Evolutionary conservation across 1,140 invertebrate genomes (phyloP).

Genomic region (Euura lappo): DNA sequence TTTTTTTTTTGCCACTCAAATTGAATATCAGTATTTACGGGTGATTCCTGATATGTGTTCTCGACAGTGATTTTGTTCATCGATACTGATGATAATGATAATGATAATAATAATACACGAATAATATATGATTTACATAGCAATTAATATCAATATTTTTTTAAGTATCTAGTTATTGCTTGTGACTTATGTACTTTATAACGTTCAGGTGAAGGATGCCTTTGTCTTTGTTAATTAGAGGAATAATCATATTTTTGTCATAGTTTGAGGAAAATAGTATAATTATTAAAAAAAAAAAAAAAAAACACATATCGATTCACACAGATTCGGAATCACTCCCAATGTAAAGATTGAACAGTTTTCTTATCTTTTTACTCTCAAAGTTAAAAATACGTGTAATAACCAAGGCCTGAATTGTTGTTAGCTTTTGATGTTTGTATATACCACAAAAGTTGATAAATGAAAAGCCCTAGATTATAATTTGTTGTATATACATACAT

Average conservation of each 20-base stretch:
- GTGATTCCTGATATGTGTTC: neutral
- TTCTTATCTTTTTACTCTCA: neutral
- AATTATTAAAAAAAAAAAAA: too few species aligned
- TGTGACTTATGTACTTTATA: slow-evolving; percentile 2
- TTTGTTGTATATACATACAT: neutral
- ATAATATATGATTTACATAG: neutral
- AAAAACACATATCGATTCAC: neutral
- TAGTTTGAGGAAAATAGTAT: too few species aligned
- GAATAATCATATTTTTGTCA: too few species aligned
- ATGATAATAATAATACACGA: too few species aligned
- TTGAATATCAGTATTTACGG: slow-evolving; percentile 4
- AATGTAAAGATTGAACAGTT: neutral
- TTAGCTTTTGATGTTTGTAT: slow-evolving; percentile 31
- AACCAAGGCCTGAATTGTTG: neutral
- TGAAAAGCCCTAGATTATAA: neutral
- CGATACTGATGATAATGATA: too few species aligned
- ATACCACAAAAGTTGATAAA: slow-evolving; percentile 23
- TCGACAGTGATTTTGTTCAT: neutral
- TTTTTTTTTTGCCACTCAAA: neutral
- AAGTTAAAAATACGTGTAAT: neutral
- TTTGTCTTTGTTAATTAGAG: neutral
- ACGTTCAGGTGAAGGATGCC: neutral
- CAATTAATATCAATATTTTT: neutral
- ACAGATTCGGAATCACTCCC: slow-evolving; percentile 1
- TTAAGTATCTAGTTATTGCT: neutral